Evolutionary conservation across 1,140 invertebrate species (phyloP), one percentile per base, ranked within the genome.

Genomic region (Atta texana): DNA sequence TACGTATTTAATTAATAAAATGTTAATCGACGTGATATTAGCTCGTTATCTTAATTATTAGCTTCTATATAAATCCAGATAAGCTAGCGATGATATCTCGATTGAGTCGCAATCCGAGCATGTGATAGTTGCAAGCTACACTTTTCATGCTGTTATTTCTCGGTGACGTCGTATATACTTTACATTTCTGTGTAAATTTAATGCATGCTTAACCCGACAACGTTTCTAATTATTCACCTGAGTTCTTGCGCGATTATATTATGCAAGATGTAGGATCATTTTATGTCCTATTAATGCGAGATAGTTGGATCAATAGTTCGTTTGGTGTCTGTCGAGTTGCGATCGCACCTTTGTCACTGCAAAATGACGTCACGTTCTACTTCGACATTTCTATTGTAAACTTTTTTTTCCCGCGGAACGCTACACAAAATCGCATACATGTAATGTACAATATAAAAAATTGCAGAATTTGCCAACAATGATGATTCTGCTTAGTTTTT

Each of bases 31-130:
- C 7, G 28, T 34, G 28, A 39, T 51, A 28, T 84, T 31, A 59
- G 14, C 6, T 6, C 53, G 80, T 84, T 84, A 84, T 84, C 80
- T 84, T 84, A 84, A 84, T 84, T 84, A 84, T 84, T 84, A 14
- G 80, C 39, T 75, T 49, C 53, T 14, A 21, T 69, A 24, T 55
- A 69, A 69, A 49, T 49, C 39, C 51, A 82, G 80, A 84, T 84
- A 84, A 84, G 55, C 8, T 12, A 49, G 18, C 57, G 80, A 75
- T 49, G 69, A 84, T 84, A 74, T 84, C 80, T 84, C 39, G 69
- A 74, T 84, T 75, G 69, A 84, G 12, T 14, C 55, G 39, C 55
- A 74, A 61, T 82, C 68, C 53, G 80, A 61, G 55, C 24, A 16
- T 31, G 18, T 21, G 80, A 61, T 84, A 51, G 39, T 44, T 51